Base-by-base conservation (phyloP, 2,888 invertebrate species). In the Coelogynopora nodosa region DNA sequence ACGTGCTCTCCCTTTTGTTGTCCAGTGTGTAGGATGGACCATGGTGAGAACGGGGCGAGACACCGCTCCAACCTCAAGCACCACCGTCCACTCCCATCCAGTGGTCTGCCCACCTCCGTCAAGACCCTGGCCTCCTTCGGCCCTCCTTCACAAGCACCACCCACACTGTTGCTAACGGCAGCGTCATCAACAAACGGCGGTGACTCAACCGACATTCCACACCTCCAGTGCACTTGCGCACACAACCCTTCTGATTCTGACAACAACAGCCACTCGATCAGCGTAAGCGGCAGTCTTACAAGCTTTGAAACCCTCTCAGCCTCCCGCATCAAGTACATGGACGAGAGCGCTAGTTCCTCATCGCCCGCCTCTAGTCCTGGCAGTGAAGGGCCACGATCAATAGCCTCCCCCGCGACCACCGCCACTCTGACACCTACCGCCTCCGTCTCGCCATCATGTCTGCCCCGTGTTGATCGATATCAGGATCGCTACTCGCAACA, bases 21-120 rank as follows among this genome's bases (percentile, higher is more conserved):
- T 49, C 49, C 49, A 49, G 49, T 49, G 49, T 5, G 18, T 49
- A 74, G 74, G 27, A 74, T 74, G 74, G 74, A 74, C 27, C 18
- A 74, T 74, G 74, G 74, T 26, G 74, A 74, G 74, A 74, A 74
- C 23, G 74, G 74, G 74, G 74, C 74, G 74, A 10, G 74, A 23
- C 23, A 23, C 23, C 74, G 74, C 74, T 74, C 74, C 74, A 5
- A 74, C 74, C 49, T 49, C 49, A 49, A 18, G 5, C 5, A 74
- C 5, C 18, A 13, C 74, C 74, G 74, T 26, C 74, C 27, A 26
- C 74, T 2, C 5, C 74, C 74, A 13, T 23, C 74, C 10, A 2
- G 18, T 13, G 23, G 2, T 26, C 10, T 5, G 10, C 49, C 49
- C 49, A 23, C 74, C 5, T 23, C 74, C 5, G 2, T 74, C 74